Evolutionary conservation across 2,888 invertebrate genomes (phyloP).

Genomic region (Allophyes oxyacanthae): DNA sequence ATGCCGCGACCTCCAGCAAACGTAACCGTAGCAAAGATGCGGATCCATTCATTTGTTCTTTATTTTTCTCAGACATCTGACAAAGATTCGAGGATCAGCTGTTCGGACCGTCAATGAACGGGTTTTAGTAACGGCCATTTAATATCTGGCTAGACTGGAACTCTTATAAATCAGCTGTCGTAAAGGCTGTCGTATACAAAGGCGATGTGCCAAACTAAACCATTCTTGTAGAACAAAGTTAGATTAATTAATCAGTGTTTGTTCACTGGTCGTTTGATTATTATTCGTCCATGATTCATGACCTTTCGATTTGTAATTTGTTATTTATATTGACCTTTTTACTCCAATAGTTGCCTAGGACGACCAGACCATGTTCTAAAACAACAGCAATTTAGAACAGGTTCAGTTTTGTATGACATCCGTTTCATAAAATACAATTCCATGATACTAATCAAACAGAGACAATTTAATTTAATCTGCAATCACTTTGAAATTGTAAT

Average conservation of each 20-base stretch:
- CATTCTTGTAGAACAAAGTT: no score
- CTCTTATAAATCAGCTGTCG: constrained; percentile 19
- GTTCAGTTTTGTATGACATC: background rate
- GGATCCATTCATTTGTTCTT: constrained; percentile 50
- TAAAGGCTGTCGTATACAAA: constrained; percentile 5
- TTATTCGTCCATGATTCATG: no score
- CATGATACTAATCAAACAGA: constrained; percentile 7
- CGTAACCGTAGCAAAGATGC: constrained; percentile 53
- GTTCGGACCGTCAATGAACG: constrained; percentile 47
- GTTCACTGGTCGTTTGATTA: no score
- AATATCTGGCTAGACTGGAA: constrained; percentile 10
- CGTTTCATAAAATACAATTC: background rate
- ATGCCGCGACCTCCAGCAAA: constrained; percentile 68
- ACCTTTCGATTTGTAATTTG: no score
- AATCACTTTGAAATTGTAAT: constrained; percentile 43
- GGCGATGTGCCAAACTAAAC: no score
- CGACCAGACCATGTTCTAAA: background rate
- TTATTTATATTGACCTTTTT: background rate
- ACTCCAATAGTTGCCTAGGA: background rate
- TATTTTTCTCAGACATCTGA: constrained; percentile 52
- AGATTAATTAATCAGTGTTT: no score
- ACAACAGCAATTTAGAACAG: background rate
- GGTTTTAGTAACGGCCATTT: constrained; percentile 53
- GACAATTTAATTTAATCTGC: constrained; percentile 27
- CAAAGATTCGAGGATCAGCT: constrained; percentile 60